phyloP scores from a whole-genome alignment of 2,888 invertebrate species.

The Zaprionus obscuricornis region DNA sequence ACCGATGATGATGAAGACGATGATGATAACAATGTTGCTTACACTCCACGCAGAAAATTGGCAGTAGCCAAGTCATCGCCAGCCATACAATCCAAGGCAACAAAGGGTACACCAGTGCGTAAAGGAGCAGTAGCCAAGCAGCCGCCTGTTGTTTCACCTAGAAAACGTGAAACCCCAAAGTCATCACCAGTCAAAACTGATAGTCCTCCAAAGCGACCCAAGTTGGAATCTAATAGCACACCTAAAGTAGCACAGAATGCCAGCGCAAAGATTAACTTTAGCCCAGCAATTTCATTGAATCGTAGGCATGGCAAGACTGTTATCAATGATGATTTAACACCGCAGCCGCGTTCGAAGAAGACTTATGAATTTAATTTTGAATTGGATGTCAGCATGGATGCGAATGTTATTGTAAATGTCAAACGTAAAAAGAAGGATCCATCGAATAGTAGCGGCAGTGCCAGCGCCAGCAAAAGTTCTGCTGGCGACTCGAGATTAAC shows the following conservation, averaged over 20 bases:
- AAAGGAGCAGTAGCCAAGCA: constrained; percentile 28
- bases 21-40: constrained; percentile 24
- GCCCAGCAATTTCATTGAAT: constrained; percentile 70
- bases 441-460: not conserved
- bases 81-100: not conserved
- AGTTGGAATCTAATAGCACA: constrained; percentile 37
- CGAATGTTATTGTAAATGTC: constrained; percentile 83
- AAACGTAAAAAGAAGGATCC: constrained; percentile 80
- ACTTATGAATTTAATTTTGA: constrained; percentile 83
- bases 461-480: constrained; percentile 2
- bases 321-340: constrained; percentile 81
- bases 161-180: constrained; percentile 25
- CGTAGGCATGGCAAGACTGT: constrained; percentile 80
- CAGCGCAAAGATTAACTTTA: constrained; percentile 68
- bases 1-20: constrained; percentile 72
- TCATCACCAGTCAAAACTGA: constrained; percentile 22
- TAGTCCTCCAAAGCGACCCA: constrained; percentile 47
- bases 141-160: constrained; percentile 44
- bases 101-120: constrained; percentile 23
- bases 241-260: constrained; percentile 22
- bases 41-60: constrained; percentile 41
- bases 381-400: constrained; percentile 83
- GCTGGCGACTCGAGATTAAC: constrained; percentile 15
- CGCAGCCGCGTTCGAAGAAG: constrained; percentile 79
- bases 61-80: constrained; percentile 14